These are phyloP conservation scores for Popillia japonica DNA, from an alignment of 1,140 invertebrate species.

Conservation along the genomic window DNA sequence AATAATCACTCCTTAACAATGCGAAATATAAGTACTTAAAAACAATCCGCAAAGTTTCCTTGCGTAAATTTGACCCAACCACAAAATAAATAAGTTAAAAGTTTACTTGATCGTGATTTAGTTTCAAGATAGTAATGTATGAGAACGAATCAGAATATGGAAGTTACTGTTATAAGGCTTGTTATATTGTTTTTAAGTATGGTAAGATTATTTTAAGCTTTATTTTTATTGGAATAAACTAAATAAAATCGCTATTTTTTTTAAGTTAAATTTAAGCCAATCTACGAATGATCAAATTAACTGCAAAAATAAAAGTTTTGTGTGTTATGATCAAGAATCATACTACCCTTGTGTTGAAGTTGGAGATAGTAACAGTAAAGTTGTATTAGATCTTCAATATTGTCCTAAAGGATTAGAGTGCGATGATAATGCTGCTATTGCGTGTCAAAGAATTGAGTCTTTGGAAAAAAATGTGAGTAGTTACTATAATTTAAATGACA, in stretches of 20 bases:
- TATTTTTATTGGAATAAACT: neutral
- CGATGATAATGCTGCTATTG: neutral
- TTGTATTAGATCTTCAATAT: neutral
- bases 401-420: neutral
- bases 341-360: conserved; percentile 4
- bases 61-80: neutral
- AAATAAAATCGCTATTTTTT: neutral
- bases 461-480: neutral
- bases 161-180: neutral
- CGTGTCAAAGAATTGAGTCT: neutral
- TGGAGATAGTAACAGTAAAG: neutral
- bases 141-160: neutral
- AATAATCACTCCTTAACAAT: neutral
- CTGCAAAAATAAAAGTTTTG: conserved; percentile 7
- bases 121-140: neutral
- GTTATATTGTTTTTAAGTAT: neutral
- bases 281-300: neutral
- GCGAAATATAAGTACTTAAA: neutral
- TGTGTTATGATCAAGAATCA: neutral
- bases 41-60: neutral
- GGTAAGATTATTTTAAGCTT: neutral
- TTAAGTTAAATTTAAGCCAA: neutral
- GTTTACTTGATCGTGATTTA: neutral
- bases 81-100: neutral
- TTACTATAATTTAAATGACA: too few species aligned